phyloP scores from a whole-genome alignment of 2,888 invertebrate species.

The Lutraria lutraria region DNA sequence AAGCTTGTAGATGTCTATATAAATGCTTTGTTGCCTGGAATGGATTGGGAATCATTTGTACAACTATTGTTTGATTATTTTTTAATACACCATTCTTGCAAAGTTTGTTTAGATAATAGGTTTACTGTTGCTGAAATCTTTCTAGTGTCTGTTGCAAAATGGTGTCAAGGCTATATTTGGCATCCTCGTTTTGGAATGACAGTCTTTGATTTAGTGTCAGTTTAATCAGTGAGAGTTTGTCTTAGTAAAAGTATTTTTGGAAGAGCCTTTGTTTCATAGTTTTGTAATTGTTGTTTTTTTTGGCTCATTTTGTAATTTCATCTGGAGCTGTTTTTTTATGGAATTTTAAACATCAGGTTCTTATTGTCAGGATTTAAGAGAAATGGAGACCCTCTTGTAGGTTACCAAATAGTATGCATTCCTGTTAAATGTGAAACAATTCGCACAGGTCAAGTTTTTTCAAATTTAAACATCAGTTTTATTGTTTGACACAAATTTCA shows the following conservation, averaged over 20 bases:
- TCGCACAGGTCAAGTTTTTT: no score
- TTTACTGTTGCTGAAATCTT: background rate
- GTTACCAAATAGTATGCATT: no score
- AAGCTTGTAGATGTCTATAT: no score
- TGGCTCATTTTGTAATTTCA: background rate
- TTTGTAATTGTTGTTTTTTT: background rate
- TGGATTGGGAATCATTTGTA: conserved; percentile 2
- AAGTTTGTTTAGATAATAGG: background rate
- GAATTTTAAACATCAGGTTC: background rate
- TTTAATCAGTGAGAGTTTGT: background rate
- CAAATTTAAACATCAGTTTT: background rate
- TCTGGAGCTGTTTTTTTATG: background rate
- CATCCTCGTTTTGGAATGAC: background rate
- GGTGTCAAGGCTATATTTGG: background rate
- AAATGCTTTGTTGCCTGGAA: background rate
- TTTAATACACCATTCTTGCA: background rate
- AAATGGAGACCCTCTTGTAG: no score
- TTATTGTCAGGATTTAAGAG: background rate
- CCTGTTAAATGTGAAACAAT: no score
- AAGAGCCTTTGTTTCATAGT: background rate
- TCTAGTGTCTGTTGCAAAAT: background rate
- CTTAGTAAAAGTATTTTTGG: background rate
- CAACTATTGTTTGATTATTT: background rate
- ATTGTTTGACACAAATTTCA: background rate
- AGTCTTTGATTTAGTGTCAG: background rate